Evolutionary conservation across 2,888 invertebrate species (phyloP).

Genomic region (Volucella inflata): DNA sequence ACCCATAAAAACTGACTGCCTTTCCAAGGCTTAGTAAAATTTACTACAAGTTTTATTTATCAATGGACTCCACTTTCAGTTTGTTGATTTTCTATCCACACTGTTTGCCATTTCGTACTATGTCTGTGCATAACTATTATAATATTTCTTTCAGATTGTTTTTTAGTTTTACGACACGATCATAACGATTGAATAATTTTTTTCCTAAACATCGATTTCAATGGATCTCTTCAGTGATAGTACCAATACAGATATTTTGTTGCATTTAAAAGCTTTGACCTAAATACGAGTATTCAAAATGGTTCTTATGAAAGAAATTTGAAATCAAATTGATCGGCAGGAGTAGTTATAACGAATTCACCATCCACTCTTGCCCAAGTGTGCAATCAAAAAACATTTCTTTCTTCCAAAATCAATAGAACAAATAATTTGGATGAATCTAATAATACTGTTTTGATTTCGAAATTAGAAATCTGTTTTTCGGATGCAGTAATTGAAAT

Average conservation of each 20-base stretch:
- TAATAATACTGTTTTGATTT: constrained; percentile 27
- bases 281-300: constrained; percentile 14
- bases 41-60: background rate
- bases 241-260: constrained; percentile 8
- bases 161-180: too few relatives aligned
- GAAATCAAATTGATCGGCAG: constrained; percentile 44
- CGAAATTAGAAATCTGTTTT: constrained; percentile 5
- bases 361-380: background rate
- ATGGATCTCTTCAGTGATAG: constrained; percentile 2
- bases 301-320: constrained; percentile 33
- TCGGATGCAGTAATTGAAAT: constrained; percentile 28
- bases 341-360: background rate
- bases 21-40: too few relatives aligned
- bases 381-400: constrained; percentile 4
- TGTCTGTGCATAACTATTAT: background rate
- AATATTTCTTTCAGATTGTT: background rate
- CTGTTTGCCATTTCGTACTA: background rate
- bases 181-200: background rate
- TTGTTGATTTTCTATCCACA: constrained; percentile 1
- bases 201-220: constrained; percentile 21
- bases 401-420: background rate
- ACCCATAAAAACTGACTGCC: too few relatives aligned
- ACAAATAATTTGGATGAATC: constrained; percentile 3
- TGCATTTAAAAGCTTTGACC: constrained; percentile 21
- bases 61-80: background rate